Evolutionary conservation across 2,888 invertebrate genomes (phyloP).

Genomic region (Parnassius smintheus): DNA sequence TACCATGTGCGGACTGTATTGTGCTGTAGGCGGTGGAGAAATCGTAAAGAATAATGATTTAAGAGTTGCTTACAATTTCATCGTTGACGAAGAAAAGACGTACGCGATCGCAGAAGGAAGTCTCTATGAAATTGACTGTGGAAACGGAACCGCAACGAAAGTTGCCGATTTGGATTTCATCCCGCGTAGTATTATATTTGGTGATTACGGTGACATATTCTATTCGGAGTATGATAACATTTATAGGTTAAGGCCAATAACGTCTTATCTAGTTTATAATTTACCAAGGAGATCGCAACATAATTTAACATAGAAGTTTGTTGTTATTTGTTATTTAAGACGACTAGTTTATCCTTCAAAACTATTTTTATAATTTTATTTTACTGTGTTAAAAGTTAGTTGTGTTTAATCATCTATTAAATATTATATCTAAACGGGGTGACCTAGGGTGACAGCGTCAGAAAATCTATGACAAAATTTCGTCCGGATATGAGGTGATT

Average conservation of each 20-base stretch:
- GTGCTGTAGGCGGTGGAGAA: conserved; percentile 49
- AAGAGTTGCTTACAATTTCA: conserved; percentile 52
- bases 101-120: conserved; percentile 56
- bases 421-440: too few relatives aligned
- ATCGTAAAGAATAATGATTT: conserved; percentile 61
- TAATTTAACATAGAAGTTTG: conserved; percentile 16
- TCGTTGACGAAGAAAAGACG: conserved; percentile 53
- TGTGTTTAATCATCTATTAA: too few relatives aligned
- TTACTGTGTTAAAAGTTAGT: too few relatives aligned
- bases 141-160: conserved; percentile 60
- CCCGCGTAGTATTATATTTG: conserved; percentile 60
- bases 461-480: too few relatives aligned
- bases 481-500: too few relatives aligned
- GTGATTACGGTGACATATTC: conserved; percentile 70
- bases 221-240: conserved; percentile 58
- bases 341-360: too few relatives aligned
- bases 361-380: too few relatives aligned
- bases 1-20: conserved; percentile 66
- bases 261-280: conserved; percentile 61
- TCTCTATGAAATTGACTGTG: conserved; percentile 59
- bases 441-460: too few relatives aligned
- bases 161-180: conserved; percentile 52
- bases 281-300: conserved; percentile 42
- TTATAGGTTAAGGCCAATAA: conserved; percentile 60
- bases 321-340: background rate